Conservation (phyloP, 2,797 vertebrate species). For the Eulemur albifrons region DNA sequence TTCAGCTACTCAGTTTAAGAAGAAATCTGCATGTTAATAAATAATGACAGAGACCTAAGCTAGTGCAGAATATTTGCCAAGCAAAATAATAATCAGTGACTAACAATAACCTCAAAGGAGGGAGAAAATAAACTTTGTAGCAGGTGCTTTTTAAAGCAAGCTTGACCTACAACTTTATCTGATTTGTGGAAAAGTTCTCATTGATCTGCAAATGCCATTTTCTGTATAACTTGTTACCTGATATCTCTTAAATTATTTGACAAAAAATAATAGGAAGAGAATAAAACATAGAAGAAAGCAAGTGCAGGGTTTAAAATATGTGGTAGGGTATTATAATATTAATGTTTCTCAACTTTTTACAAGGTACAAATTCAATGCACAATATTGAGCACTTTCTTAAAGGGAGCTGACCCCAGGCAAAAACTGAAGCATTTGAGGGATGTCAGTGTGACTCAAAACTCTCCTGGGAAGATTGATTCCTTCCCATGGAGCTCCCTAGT, state of each 20-base stretch:
- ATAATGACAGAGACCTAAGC: neutral
- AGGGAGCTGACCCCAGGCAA: neutral
- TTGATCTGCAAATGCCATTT: neutral
- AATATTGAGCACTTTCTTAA: neutral
- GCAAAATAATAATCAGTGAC: neutral
- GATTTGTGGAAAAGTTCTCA: neutral
- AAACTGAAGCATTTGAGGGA: neutral
- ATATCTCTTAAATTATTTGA: neutral
- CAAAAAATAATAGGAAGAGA: neutral
- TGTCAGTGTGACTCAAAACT: neutral
- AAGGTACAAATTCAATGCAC: neutral
- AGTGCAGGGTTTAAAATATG: neutral
- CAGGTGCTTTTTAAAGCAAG: neutral
- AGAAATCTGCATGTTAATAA: neutral
- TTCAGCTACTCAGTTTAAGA: neutral
- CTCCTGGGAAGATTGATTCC: neutral
- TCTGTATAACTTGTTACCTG: neutral
- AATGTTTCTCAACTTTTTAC: neutral
- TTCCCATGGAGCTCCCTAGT: rapidly evolving
- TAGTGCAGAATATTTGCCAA: neutral
- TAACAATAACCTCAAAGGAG: neutral
- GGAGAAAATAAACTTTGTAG: neutral
- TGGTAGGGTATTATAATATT: neutral
- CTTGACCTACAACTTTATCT: neutral
- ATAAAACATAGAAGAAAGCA: neutral